Base-by-base conservation (phyloP, 1,140 invertebrate genomes). In the Drepana arcuata region DNA sequence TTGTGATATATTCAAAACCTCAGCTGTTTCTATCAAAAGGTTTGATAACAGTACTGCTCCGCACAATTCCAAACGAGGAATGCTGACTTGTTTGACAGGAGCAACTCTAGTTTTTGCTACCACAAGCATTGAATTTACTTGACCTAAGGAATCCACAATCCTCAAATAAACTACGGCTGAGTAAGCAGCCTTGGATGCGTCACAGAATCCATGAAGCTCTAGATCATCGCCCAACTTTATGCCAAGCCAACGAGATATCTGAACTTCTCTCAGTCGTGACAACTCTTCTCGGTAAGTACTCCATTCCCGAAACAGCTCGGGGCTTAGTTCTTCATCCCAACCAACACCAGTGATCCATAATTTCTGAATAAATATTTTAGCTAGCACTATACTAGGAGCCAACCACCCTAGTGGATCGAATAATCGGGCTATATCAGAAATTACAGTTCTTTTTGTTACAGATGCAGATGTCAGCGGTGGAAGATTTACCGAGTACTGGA, bases 11-110 rank as follows among this genome's bases (percentile, higher is more conserved):
- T 44, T 34, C 9, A 70, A 49, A n/a, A 50, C 24, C 2, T 42
- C 21, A 12, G 42, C 11, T 2, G 50, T 15, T 9, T 33, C 41
- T n/a, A 12, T 11, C 0, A 60, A 1, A 0, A 52, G 7, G 16
- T 41, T 29, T n/a, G 47, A 14, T 1, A 68, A 29, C 3, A 72
- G 26, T 0, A 54, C 25, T 2, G 65, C 56, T 1, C 44, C 63
- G 25, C 55, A 67, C 1, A 71, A 27, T 34, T 71, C 70, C 5
- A 74, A 37, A 6, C 55, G 30, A 2, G 54, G 56, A 6, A 69
- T 40, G 23, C 40, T 57, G 1, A 54, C 26, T 11, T 46, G 43
- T 25, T 67, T 68, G 1, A 47, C 31, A 7, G 49, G 62, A 0
- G 67, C 52, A 1, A 65, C 58, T 21, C 52, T 42, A 0, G 58